Evolutionary conservation across 2,888 invertebrate species (phyloP).

Genomic region (Brachynemurus nebulosus): DNA sequence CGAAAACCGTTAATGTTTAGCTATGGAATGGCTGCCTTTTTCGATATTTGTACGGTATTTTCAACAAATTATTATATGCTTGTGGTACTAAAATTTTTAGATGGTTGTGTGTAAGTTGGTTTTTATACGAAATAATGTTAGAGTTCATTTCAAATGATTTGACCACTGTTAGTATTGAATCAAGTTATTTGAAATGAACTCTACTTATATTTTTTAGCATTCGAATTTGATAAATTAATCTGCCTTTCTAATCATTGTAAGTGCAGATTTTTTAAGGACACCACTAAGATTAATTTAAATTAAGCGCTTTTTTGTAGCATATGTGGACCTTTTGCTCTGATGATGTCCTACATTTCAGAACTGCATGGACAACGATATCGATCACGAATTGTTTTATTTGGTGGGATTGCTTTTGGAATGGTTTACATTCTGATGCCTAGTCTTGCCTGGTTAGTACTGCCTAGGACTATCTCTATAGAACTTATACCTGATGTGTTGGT

Average conservation of each 20-base stretch:
- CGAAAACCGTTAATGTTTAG: slow-evolving; percentile 52
- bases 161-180: too few species aligned
- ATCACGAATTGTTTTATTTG: slow-evolving; percentile 47
- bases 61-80: slow-evolving; percentile 53
- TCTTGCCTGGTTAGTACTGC: slow-evolving; percentile 59
- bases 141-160: too few species aligned
- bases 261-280: too few species aligned
- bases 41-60: slow-evolving; percentile 47
- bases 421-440: slow-evolving; percentile 50
- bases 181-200: too few species aligned
- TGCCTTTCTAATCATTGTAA: not conserved
- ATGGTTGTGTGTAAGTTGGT: too few species aligned
- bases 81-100: slow-evolving; percentile 54
- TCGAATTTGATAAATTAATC: not conserved
- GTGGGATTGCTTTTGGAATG: slow-evolving; percentile 50
- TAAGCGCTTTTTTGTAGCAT: too few species aligned
- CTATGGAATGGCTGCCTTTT: slow-evolving; percentile 45
- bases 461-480: too few species aligned
- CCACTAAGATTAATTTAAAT: too few species aligned
- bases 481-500: slow-evolving; percentile 32
- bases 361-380: slow-evolving; percentile 52
- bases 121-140: too few species aligned
- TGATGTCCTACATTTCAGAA: slow-evolving; percentile 59
- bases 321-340: slow-evolving; percentile 59
- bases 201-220: too few species aligned